A percentile compares a stretch with the other conserved stretches of the same genome.
phyloP scores from a whole-genome alignment of 2,797 vertebrate species.

The Acestrorhynchus altus region DNA sequence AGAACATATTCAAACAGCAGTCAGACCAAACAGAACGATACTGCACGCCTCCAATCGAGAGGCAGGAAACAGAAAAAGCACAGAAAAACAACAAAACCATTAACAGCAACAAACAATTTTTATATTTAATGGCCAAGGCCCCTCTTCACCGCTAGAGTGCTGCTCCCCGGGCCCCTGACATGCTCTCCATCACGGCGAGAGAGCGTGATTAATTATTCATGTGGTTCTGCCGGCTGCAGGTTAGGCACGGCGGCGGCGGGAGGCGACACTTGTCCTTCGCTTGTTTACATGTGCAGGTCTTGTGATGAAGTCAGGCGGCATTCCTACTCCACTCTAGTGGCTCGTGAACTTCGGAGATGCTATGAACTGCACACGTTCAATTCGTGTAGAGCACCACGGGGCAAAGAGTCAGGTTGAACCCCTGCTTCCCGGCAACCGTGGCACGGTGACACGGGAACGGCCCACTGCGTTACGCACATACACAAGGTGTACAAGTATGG shows the following conservation, averaged over 20 bases:
- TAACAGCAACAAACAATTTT: slow-evolving; percentile 72
- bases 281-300: slow-evolving; percentile 71
- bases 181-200: slow-evolving; percentile 71
- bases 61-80: slow-evolving; percentile 50
- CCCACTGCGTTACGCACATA: background rate
- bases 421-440: background rate
- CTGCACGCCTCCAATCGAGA: background rate
- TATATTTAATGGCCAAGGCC: slow-evolving; percentile 73
- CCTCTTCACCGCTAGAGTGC: slow-evolving; percentile 64
- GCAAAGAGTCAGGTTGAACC: background rate
- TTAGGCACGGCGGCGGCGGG: slow-evolving; percentile 59
- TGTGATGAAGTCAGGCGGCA: slow-evolving; percentile 67
- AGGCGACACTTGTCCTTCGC: slow-evolving; percentile 42
- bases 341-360: slow-evolving; percentile 46
- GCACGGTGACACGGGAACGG: slow-evolving; percentile 14
- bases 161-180: slow-evolving; percentile 56
- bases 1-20: background rate
- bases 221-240: slow-evolving; percentile 63
- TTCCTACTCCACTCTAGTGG: slow-evolving; percentile 57
- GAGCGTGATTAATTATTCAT: slow-evolving; percentile 78
- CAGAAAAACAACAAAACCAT: slow-evolving; percentile 67
- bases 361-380: background rate
- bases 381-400: background rate
- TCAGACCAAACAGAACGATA: background rate
- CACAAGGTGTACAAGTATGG: background rate